Evolutionary conservation across 1,140 invertebrate genomes (phyloP).

Genomic region (Archivesica marissinica): DNA sequence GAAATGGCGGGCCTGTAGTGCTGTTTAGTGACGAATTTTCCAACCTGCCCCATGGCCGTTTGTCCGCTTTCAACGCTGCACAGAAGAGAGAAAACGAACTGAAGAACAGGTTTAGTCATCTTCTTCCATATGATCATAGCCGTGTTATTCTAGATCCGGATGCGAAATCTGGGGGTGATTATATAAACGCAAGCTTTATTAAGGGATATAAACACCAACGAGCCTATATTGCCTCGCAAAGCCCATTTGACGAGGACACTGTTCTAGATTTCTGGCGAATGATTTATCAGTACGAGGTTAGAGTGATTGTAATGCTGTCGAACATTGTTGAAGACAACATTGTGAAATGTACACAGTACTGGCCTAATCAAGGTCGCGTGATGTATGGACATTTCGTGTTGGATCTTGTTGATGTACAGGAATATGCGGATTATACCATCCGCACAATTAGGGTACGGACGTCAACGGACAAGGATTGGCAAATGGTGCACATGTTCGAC

Average conservation of each 20-base stretch:
- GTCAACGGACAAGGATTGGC: constrained; percentile 4
- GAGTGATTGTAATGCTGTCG: constrained; percentile 79
- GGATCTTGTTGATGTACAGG: constrained; percentile 67
- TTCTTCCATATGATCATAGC: constrained; percentile 82
- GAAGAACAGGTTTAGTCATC: constrained; percentile 80
- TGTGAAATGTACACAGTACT: constrained; percentile 83
- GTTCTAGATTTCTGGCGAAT: constrained; percentile 82
- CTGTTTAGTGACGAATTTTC: constrained; percentile 80
- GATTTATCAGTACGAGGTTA: constrained; percentile 78
- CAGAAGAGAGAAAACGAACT: constrained; percentile 65
- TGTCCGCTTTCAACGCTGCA: constrained; percentile 69
- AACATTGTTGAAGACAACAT: constrained; percentile 81
- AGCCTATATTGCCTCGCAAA: constrained; percentile 82
- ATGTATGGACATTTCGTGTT: constrained; percentile 77
- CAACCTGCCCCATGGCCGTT: constrained; percentile 74
- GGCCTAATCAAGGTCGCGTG: constrained; percentile 75
- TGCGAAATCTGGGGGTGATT: constrained; percentile 87
- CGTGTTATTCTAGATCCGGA: constrained; percentile 73
- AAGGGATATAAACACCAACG: constrained; percentile 74
- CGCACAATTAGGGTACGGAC: constrained; percentile 66
- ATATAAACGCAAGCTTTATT: constrained; percentile 95
- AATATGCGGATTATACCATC: constrained; percentile 78
- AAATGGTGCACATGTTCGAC: constrained; percentile 87
- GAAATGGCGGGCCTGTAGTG: constrained; percentile 61
- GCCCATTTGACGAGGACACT: constrained; percentile 81